Evolutionary conservation across 1,140 invertebrate genomes (phyloP).

Genomic region (Bombus ignitus): DNA sequence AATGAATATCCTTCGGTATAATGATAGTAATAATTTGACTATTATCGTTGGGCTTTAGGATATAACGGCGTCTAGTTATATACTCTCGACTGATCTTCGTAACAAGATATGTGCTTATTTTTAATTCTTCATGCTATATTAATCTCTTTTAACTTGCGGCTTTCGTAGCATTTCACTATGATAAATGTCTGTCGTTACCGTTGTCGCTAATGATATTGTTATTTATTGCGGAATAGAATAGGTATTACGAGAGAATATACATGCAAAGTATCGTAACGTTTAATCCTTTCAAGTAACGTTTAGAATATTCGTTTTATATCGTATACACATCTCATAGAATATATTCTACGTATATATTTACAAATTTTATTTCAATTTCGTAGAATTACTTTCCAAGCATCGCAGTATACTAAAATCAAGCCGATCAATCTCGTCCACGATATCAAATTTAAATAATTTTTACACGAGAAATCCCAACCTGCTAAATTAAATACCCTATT

Average conservation of each 20-base stretch:
- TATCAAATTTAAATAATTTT: too few species aligned
- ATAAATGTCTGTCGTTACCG: neutral
- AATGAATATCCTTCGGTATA: neutral
- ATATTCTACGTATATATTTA: too few species aligned
- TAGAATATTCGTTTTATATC: too few species aligned
- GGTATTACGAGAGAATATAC: neutral
- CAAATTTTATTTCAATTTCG: too few species aligned
- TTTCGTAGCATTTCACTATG: neutral
- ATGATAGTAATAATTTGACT: neutral
- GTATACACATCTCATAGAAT: too few species aligned
- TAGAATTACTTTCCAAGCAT: too few species aligned
- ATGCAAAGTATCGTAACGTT: neutral
- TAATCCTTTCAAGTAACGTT: neutral
- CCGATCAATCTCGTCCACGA: too few species aligned
- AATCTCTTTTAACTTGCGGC: neutral
- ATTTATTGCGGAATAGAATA: neutral
- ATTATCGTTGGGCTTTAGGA: neutral
- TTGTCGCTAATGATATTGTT: neutral
- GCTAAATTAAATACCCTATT: too few species aligned
- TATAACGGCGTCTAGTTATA: neutral
- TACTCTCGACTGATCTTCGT: neutral
- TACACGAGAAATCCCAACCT: too few species aligned
- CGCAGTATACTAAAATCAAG: too few species aligned
- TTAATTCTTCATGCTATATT: neutral
- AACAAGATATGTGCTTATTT: neutral